Conservation (phyloP, 2,797 vertebrate species). For the Vultur gryphus region DNA sequence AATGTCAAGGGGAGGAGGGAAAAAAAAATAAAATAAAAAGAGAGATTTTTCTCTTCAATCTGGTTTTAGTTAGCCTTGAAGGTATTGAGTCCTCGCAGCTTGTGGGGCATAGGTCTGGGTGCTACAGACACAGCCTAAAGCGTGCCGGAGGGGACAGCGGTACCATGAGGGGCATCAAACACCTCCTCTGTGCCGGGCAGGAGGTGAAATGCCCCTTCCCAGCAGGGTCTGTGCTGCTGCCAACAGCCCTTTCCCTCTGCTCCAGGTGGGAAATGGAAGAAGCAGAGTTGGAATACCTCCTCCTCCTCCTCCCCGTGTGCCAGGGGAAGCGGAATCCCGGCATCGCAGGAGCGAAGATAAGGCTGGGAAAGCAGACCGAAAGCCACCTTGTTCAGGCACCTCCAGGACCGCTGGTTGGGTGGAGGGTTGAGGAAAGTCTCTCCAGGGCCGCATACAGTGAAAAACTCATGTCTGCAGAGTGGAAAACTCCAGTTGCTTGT, state of each 20-base stretch:
- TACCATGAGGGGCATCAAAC: neutral
- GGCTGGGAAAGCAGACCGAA: neutral
- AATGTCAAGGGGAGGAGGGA: neutral
- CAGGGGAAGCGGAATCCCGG: neutral
- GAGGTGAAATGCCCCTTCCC: neutral
- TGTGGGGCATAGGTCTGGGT: neutral
- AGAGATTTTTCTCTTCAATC: neutral
- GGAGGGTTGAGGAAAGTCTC: neutral
- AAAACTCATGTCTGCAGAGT: fast-evolving
- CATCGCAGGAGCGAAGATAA: neutral
- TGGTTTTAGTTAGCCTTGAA: neutral
- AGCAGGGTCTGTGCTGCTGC: neutral
- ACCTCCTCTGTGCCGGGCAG: neutral
- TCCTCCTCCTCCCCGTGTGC: neutral
- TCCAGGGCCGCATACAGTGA: fast-evolving
- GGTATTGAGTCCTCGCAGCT: fast-evolving
- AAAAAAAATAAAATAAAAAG: neutral
- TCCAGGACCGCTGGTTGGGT: neutral
- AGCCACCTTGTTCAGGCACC: neutral
- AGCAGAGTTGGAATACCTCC: neutral
- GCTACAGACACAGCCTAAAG: neutral
- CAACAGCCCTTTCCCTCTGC: neutral
- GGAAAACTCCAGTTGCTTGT: neutral
- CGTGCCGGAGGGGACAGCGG: neutral
- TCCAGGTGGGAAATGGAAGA: neutral